Conservation (phyloP, 2,797 vertebrate species). For the Anniella stebbinsi region DNA sequence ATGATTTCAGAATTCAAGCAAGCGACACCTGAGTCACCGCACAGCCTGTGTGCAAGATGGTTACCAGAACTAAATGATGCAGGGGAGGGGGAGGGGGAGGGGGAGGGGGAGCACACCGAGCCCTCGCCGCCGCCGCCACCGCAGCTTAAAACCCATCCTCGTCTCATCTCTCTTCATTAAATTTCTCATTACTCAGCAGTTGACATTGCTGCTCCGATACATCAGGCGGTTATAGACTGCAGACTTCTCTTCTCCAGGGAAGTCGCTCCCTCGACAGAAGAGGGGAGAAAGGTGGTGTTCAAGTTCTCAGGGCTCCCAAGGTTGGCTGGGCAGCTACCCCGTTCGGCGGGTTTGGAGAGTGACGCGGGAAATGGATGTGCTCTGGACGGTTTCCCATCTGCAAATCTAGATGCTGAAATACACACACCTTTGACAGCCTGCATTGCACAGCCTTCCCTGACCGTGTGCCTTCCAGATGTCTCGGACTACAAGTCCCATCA, state of each 20-base stretch:
- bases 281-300: not conserved
- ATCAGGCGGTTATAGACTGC: not conserved
- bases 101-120: no score
- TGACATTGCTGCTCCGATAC: not conserved
- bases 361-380: not conserved
- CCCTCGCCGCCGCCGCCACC: not conserved
- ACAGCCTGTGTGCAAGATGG: not conserved
- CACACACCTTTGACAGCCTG: not conserved
- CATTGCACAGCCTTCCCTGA: no score
- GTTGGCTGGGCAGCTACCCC: no score
- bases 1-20: not conserved
- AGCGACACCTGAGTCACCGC: not conserved
- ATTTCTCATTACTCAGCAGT: not conserved
- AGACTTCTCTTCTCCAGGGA: not conserved
- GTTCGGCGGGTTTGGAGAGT: not conserved
- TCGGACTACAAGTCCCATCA: no score
- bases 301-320: not conserved
- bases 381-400: not conserved
- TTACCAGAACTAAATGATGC: not conserved
- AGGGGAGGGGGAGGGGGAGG: not conserved
- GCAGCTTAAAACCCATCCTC: slow-evolving; percentile 4
- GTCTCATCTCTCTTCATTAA: slow-evolving; percentile 28
- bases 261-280: not conserved
- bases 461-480: no score
- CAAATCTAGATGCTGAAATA: not conserved